Evolutionary conservation across 2,113 vertebrate genomes (phyloP).

Genomic region (Eubucco bourcierii): DNA sequence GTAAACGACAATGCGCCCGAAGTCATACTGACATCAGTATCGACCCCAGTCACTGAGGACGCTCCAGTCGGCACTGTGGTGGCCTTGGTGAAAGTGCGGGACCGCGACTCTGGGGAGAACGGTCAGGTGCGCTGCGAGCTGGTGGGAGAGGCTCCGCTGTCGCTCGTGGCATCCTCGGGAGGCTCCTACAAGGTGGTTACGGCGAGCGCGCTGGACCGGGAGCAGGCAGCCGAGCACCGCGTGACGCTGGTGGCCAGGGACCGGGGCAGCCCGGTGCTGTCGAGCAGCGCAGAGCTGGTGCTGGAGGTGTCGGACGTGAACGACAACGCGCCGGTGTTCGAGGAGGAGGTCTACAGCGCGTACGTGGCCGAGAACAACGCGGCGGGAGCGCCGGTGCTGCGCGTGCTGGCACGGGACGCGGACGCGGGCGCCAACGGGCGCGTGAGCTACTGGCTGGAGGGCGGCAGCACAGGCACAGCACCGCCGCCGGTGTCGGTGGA

Average conservation of each 20-base stretch:
- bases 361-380: too few species aligned
- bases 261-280: background rate
- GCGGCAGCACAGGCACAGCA: background rate
- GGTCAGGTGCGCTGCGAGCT: slow-evolving; percentile 13
- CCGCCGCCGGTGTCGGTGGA: slow-evolving; percentile 49
- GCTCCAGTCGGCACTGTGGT: background rate
- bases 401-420: too few species aligned
- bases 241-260: background rate
- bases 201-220: background rate
- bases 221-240: background rate
- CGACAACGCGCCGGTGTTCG: slow-evolving; percentile 49
- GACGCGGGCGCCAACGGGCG: too few species aligned
- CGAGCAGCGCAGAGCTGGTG: background rate
- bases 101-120: rapidly evolving
- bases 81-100: rapidly evolving
- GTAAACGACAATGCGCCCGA: too few species aligned
- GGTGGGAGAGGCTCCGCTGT: slow-evolving; percentile 25
- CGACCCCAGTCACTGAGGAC: too few species aligned
- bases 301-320: slow-evolving; percentile 28
- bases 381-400: too few species aligned
- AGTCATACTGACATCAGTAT: too few species aligned
- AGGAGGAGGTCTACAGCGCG: too few species aligned
- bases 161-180: background rate
- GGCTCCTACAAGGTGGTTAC: too few species aligned
- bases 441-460: background rate